Evolutionary conservation across 1,140 invertebrate species (phyloP).

Genomic region (Homarus americanus): DNA sequence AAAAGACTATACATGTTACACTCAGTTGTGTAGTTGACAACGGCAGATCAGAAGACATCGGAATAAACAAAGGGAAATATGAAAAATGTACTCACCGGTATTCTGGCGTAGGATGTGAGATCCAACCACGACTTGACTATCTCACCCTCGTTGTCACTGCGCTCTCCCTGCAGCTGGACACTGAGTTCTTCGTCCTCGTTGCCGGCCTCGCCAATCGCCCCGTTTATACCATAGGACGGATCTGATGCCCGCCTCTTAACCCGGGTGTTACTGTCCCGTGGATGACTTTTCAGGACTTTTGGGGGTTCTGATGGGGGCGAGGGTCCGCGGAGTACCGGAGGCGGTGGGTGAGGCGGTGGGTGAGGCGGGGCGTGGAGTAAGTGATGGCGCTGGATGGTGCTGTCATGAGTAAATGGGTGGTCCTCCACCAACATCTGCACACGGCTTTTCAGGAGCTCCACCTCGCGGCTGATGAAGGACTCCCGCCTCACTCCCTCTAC

Average conservation of each 20-base stretch:
- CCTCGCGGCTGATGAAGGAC: background rate
- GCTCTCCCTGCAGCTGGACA: constrained; percentile 33
- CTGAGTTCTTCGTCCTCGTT: constrained; percentile 29
- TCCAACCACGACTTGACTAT: constrained; percentile 33
- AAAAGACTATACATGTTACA: too few relatives aligned
- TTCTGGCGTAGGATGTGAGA: constrained; percentile 49
- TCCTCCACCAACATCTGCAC: background rate
- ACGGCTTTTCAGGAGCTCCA: background rate
- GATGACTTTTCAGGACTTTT: background rate
- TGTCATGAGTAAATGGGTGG: background rate
- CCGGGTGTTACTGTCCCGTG: background rate
- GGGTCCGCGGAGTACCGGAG: background rate
- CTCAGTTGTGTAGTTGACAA: too few relatives aligned
- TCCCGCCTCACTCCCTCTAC: background rate
- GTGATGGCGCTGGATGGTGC: background rate
- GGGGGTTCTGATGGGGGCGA: background rate
- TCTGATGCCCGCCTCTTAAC: constrained; percentile 38
- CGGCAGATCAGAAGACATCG: too few relatives aligned
- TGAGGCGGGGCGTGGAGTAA: background rate
- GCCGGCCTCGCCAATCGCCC: background rate
- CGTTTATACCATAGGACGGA: constrained; percentile 46
- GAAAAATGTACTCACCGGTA: constrained; percentile 44
- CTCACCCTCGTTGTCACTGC: background rate
- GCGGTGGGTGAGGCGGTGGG: constrained; percentile 17
- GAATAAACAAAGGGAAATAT: too few relatives aligned